Evolutionary conservation across 2,113 vertebrate species (phyloP).

Genomic region (Scartelaos histophorus): DNA sequence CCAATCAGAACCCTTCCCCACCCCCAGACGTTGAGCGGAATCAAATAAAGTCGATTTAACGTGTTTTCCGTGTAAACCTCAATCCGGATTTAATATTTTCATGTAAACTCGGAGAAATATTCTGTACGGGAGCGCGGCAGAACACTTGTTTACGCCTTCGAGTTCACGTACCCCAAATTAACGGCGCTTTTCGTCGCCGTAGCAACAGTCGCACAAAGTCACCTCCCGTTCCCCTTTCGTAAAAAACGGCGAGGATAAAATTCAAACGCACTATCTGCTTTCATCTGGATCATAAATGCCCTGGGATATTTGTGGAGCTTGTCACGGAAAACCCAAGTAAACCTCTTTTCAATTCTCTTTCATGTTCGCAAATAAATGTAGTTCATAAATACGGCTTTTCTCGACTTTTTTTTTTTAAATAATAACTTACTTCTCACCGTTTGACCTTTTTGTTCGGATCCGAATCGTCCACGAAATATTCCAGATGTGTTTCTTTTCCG

Average conservation of each 20-base stretch:
- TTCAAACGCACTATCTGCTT: neutral
- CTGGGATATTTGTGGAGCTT: neutral
- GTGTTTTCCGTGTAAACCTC: too few relatives aligned
- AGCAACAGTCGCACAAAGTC: neutral
- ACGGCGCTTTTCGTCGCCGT: neutral
- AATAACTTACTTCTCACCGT: neutral
- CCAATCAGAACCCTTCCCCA: too few relatives aligned
- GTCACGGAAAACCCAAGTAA: conserved; percentile 1
- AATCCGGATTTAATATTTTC: too few relatives aligned
- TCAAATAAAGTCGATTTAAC: too few relatives aligned
- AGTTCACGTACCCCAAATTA: neutral
- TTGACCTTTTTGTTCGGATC: too few relatives aligned
- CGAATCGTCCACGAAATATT: too few relatives aligned
- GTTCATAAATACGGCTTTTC: neutral
- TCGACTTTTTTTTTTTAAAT: neutral
- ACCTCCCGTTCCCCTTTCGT: neutral
- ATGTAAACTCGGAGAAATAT: too few relatives aligned
- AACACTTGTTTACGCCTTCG: neutral
- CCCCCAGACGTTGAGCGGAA: too few relatives aligned
- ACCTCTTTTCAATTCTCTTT: neutral
- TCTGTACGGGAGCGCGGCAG: too few relatives aligned
- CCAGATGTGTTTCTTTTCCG: too few relatives aligned
- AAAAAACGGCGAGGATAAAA: conserved; percentile 5
- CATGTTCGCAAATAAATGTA: neutral
- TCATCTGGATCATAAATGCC: conserved; percentile 6